Base-by-base conservation (phyloP, 2,113 vertebrate genomes). In the Ranitomeya variabilis region DNA sequence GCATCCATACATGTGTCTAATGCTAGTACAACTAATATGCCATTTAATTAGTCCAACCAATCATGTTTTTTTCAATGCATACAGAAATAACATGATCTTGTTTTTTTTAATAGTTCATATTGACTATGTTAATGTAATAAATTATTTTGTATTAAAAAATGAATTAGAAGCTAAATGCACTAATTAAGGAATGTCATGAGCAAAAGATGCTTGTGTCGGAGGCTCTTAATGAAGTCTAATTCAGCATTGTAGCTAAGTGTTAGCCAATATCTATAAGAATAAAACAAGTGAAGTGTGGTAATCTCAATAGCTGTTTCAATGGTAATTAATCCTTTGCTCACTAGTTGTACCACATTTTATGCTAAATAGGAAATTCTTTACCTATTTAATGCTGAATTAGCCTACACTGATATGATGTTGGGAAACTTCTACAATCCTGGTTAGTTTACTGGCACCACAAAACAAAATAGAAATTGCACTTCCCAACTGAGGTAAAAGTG, bases 21-120 rank as follows among this genome's bases (percentile, higher is more conserved):
- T 16, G 31, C 69, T 62, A n/a, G 71, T 31, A 77, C 69, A 77
- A 78, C 71, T 77, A 86, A 51, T 86, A 37, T 18, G 45, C 73
- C 19, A 16, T 78, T 86, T 86, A 86, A 86, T 86, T 77, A 77
- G 71, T 77, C 73, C 57, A 62, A 86, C 73, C 77, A 86, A 86
- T 86, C 85, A 86, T 77, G 18, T 86, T 76, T 77, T 64, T 77
- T 14, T 21, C 57, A 3, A 12, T 52, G 76, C 18, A 64, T 16
- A 37, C 51, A 31, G 18, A 77, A 86, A 77, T 51, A 15, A 21
- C 54, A 77, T 78, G 6, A 45, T 55, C n/a, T 0, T 7, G 14
- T 64, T 52, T 77, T 19, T 67, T 59, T 19, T n/a, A 77, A 15
- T 9, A 21, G 15, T n/a, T 57, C 16, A 60, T 19, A 19, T 76